These are phyloP conservation scores for Galerucella calmariensis DNA, from an alignment of 2,888 invertebrate genomes.

Conservation along the genomic window DNA sequence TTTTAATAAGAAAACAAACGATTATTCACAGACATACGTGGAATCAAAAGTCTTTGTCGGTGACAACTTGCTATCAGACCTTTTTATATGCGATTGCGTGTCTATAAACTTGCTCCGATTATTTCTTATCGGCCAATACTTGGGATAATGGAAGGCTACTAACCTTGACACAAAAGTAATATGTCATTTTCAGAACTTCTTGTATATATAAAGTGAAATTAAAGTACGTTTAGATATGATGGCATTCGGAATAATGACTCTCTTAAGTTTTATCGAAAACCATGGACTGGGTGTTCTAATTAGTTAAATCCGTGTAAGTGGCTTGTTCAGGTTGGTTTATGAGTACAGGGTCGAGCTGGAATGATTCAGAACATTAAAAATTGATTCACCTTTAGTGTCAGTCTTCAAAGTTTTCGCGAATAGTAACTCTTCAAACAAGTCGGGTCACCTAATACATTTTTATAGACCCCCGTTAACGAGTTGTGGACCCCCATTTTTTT, in stretches of 20 bases:
- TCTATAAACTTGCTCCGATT: constrained; percentile 11
- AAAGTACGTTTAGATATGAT: background rate
- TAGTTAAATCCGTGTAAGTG: background rate
- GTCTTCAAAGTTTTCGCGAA: too few relatives aligned
- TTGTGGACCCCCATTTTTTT: too few relatives aligned
- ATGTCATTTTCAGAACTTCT: constrained; percentile 8
- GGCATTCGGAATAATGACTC: background rate
- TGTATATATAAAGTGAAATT: background rate
- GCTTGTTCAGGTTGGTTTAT: background rate
- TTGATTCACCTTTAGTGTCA: too few relatives aligned
- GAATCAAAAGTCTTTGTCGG: constrained; percentile 33
- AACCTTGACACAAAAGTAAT: constrained; percentile 12
- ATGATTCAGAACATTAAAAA: too few relatives aligned
- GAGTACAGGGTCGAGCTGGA: background rate
- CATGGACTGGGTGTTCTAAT: background rate
- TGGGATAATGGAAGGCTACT: constrained; percentile 2
- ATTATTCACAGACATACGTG: constrained; percentile 16
- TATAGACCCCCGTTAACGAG: too few relatives aligned
- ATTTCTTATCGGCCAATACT: constrained; percentile 10
- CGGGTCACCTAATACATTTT: too few relatives aligned
- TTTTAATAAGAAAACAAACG: constrained; percentile 1
- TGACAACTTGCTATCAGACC: constrained; percentile 10
- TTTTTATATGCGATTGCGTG: constrained; percentile 9
- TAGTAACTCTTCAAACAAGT: too few relatives aligned
- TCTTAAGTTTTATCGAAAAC: background rate